Base-by-base conservation (phyloP, 2,888 invertebrate genomes). In the Eristalis intricaria region DNA sequence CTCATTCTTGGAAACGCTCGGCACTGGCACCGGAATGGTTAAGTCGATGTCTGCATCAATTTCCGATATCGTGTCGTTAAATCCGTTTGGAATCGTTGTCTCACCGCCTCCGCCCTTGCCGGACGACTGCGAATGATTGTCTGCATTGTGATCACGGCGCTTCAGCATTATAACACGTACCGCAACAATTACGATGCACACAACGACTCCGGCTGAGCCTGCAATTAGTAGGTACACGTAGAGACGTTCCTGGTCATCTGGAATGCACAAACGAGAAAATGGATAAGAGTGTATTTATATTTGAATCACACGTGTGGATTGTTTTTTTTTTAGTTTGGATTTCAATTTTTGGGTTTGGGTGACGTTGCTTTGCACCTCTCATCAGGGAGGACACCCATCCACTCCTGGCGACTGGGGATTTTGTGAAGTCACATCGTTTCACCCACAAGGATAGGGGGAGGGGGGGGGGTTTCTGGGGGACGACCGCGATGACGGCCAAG, bases 21-120 rank as follows among this genome's bases (percentile, higher is more conserved):
- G 94, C 77, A 94, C 93, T 40, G 94, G 94, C 66, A 94, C 93
- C 35, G 95, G 94, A 4, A 90, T 90, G 81, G 95, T 95, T 76
- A 96, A 93, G 91, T 95, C 96, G 89, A 96, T 96, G 91, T 96
- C 96, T 23, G 95, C 96, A 91, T 96, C 96, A 88, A 96, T 95
- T 93, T 97, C 97, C 89, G 97, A 97, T 93, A 97, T 96, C 91
- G 97, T 97, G 93, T 97, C 97, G 81, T 93, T 92, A 93, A 97
- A 97, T 69, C 97, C 97, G 91, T 97, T 96, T 7, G 97, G 96
- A 75, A 97, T 94, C 82, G 96, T 95, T 61, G 97, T 96, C 87
- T 96, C 96, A 23, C 90, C 90, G 38, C 68, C 82, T 19, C 68
- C 85, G 75, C 95, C 95, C 70, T 96, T 95, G 19, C 95, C 95